These are phyloP conservation scores for Pagetopsis macropterus DNA, from an alignment of 2,797 vertebrate species.

Conservation along the genomic window DNA sequence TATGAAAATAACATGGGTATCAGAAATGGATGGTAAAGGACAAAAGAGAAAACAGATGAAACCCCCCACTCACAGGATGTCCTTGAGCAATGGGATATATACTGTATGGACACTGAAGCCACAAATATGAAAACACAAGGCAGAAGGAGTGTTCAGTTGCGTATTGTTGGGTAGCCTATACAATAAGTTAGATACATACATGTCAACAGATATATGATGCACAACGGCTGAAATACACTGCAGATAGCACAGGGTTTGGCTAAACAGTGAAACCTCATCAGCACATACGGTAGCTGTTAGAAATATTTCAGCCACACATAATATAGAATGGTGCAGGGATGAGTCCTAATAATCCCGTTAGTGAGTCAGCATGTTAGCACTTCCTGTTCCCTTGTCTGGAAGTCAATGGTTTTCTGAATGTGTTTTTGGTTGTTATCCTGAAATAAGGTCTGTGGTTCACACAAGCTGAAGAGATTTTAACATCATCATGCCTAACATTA, in stretches of 20 bases:
- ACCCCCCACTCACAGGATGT: constrained; percentile 54
- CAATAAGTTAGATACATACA: constrained; percentile 41
- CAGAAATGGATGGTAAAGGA: constrained; percentile 49
- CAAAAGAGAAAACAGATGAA: constrained; percentile 11
- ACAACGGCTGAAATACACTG: constrained; percentile 26
- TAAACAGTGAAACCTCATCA: constrained; percentile 28
- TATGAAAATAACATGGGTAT: constrained; percentile 72
- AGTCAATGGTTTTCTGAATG: too few relatives aligned
- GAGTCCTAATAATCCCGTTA: too few relatives aligned
- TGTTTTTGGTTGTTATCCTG: too few relatives aligned
- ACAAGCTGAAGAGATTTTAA: too few relatives aligned
- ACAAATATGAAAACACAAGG: constrained; percentile 66
- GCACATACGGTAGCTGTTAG: neutral
- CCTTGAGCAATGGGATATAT: constrained; percentile 57
- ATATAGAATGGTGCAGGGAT: constrained; percentile 9
- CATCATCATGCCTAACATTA: too few relatives aligned
- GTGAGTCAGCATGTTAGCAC: too few relatives aligned
- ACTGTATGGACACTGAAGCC: constrained; percentile 54
- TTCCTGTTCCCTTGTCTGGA: too few relatives aligned
- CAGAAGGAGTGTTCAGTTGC: constrained; percentile 36
- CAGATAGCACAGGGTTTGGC: neutral
- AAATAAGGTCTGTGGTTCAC: too few relatives aligned
- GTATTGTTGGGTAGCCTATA: constrained; percentile 22
- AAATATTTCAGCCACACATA: constrained; percentile 35
- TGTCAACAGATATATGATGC: constrained; percentile 43